Evolutionary conservation across 2,888 invertebrate genomes (phyloP).

Genomic region (Lasius fuliginosus): DNA sequence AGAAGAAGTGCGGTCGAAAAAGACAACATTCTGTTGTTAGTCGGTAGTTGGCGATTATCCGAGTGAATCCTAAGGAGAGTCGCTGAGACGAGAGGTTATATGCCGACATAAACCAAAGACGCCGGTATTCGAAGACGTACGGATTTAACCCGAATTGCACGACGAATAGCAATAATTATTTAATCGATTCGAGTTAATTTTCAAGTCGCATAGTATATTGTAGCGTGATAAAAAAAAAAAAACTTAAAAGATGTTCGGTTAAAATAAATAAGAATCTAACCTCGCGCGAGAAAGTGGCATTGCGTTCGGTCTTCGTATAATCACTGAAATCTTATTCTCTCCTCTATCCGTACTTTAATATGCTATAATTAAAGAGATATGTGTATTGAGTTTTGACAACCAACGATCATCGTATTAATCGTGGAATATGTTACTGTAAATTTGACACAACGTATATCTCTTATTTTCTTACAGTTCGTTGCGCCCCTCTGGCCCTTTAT

Average conservation of each 20-base stretch:
- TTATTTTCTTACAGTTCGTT: not conserved
- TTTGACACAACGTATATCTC: not conserved
- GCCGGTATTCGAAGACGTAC: slow-evolving; percentile 7
- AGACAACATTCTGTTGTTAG: not conserved
- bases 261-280: not conserved
- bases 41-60: not conserved
- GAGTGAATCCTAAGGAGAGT: not conserved
- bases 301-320: not conserved
- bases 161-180: not conserved
- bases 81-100: slow-evolving; percentile 30
- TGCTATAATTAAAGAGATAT: too few relatives aligned
- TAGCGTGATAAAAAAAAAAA: not conserved
- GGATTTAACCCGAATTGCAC: not conserved
- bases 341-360: not conserved
- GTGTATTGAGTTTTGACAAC: not conserved
- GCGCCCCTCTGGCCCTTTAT: not conserved
- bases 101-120: not conserved
- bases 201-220: not conserved
- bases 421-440: not conserved
- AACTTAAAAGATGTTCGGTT: not conserved
- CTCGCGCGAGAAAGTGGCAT: not conserved
- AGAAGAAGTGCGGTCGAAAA: not conserved
- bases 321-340: not conserved
- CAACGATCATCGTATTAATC: not conserved
- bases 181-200: slow-evolving; percentile 1